phyloP scores from a whole-genome alignment of 1,140 invertebrate species.

The Aphelenchoides avenae region DNA sequence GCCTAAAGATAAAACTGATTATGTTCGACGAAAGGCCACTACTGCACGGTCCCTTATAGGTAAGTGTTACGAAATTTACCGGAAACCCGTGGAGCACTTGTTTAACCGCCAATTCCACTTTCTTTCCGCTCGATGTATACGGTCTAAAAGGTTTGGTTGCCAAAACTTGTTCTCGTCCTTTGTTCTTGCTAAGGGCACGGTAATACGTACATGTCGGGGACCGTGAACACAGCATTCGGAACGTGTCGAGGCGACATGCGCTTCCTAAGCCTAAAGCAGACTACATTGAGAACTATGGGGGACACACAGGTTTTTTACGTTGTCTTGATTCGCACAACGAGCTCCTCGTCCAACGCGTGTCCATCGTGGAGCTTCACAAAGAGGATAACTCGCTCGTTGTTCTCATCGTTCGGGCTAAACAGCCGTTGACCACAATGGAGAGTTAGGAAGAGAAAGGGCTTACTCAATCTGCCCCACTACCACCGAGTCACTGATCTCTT shows the following conservation, averaged over 20 bases:
- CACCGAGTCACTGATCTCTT: constrained; percentile 64
- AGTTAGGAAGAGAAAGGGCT: constrained; percentile 2
- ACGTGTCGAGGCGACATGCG: constrained; percentile 64
- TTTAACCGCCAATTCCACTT: constrained; percentile 67
- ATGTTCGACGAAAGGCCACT: background rate
- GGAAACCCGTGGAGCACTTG: constrained; percentile 64
- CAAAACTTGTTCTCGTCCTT: too few relatives aligned
- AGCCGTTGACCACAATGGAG: background rate
- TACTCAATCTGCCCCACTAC: constrained; percentile 63
- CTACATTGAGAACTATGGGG: too few relatives aligned
- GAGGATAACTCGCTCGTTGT: constrained; percentile 65
- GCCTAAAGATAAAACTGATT: background rate
- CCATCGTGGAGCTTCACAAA: constrained; percentile 64
- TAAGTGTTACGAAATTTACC: constrained; percentile 38
- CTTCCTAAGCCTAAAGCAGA: constrained; percentile 62
- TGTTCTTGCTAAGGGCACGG: too few relatives aligned
- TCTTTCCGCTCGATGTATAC: constrained; percentile 67
- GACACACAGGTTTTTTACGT: too few relatives aligned
- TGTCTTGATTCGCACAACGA: constrained; percentile 60
- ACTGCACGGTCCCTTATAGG: background rate
- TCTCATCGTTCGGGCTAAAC: constrained; percentile 35
- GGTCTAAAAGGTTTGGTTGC: too few relatives aligned
- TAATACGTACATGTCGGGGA: constrained; percentile 64
- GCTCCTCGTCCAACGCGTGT: constrained; percentile 58
- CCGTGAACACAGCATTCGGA: constrained; percentile 62